Evolutionary conservation across 1,140 invertebrate genomes (phyloP), one percentile per base, ranked within the genome.

Genomic region (Drosophila ercepeae): DNA sequence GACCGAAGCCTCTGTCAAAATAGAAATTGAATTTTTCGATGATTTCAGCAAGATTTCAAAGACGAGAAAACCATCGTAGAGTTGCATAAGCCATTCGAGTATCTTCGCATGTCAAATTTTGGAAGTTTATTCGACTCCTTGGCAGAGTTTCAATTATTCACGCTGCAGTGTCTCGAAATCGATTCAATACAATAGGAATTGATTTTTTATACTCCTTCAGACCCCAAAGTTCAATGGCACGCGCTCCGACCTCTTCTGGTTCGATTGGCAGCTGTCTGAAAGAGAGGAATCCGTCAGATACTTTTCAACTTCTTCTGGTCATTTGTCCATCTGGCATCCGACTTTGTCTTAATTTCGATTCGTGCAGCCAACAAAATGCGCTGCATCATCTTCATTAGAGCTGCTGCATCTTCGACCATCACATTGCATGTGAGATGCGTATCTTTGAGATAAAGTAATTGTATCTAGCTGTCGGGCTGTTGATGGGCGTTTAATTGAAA

Each of bases 401-500:
- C 25, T 16, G 45, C n/a, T n/a, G 39, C 63, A 44, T 29, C 46
- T 55, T 39, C 1, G 13, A 3, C 8, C 39, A 42, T 42, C 16
- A 8, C 16, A 8, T 18, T 42, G 48, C 73, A 58, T 42, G 44
- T 9, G 5, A 5, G 36, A 39, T 34, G 45, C 16, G 50, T 54
- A 57, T 69, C 50, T 41, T 14, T 44, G 34, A 60, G 78, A 73
- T 83, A 82, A 69, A 78, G 46, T 68, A 77, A 82, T 82, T 82
- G 73, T 55, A 36, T 41, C 60, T 67, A 67, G 39, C 64, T 68
- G 61, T 68, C 64, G 64, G 64, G 44, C 68, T 59, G 46, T 44
- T 59, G 57, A 78, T 67, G 60, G 57, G 50, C 77, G 74, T 81
- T 76, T 69, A 81, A 81, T 82, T 81, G 78, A 64, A 76, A 81